phyloP scores from a whole-genome alignment of 1,140 invertebrate genomes.

The Globodera ellingtonae region DNA sequence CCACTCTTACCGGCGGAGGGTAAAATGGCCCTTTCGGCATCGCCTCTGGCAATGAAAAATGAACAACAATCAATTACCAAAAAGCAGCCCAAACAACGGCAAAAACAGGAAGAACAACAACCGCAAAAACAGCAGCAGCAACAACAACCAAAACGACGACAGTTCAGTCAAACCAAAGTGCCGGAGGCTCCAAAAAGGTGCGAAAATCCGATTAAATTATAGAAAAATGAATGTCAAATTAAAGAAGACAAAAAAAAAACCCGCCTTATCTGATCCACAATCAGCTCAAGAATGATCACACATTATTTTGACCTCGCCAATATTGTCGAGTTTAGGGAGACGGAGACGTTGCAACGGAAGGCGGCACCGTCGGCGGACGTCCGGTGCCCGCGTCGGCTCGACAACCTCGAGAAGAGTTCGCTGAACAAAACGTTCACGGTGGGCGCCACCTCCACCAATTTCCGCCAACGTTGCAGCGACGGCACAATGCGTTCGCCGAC shows the following conservation, averaged over 20 bases:
- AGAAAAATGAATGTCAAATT: not conserved
- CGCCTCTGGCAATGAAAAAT: not conserved
- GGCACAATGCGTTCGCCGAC: constrained; percentile 6
- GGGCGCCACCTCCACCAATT: not conserved
- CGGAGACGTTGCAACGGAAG: not conserved
- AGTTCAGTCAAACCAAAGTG: not conserved
- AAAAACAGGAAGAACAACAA: not conserved
- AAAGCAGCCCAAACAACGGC: not conserved
- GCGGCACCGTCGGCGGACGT: not conserved
- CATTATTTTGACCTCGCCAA: not conserved
- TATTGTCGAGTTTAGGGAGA: not conserved
- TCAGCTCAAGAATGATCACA: too few relatives aligned
- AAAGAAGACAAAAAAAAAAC: not conserved
- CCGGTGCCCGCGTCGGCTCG: not conserved
- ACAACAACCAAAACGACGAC: not conserved
- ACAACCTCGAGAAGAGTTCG: not conserved
- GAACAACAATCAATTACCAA: not conserved
- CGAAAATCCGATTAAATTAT: too few relatives aligned
- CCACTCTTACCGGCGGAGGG: not conserved
- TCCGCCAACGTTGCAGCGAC: not conserved
- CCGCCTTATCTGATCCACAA: too few relatives aligned
- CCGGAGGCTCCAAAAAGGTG: not conserved
- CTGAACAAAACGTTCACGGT: constrained; percentile 28
- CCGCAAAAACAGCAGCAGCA: not conserved
- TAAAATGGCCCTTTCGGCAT: not conserved